Evolutionary conservation across 2,113 vertebrate genomes (phyloP).

Genomic region (Pterocles orientalis): DNA sequence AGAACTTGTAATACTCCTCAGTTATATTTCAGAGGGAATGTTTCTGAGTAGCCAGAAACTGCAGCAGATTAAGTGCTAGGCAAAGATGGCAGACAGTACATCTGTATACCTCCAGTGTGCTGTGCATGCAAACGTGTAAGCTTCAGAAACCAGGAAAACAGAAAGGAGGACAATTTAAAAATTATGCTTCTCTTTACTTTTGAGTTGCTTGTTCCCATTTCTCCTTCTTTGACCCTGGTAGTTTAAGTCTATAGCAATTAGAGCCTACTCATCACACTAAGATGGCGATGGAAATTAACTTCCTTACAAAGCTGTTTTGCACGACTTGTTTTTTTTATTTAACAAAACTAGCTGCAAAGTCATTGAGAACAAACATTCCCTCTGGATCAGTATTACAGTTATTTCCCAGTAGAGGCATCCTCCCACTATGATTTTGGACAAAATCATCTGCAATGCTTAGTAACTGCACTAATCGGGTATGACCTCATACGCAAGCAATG

Average conservation of each 20-base stretch:
- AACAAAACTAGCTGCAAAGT: conserved; percentile 23
- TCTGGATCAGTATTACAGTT: neutral
- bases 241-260: neutral
- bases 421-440: neutral
- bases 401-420: neutral
- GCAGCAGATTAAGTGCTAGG: neutral
- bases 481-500: neutral
- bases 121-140: neutral
- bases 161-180: neutral
- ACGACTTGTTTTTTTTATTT: neutral
- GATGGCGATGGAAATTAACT: neutral
- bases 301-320: neutral
- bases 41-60: neutral
- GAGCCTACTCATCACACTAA: neutral
- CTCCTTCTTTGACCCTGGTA: neutral
- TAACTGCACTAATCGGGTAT: neutral
- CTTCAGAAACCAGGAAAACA: neutral
- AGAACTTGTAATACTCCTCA: neutral
- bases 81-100: neutral
- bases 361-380: neutral
- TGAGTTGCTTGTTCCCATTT: neutral
- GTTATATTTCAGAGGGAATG: neutral
- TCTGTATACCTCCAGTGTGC: neutral
- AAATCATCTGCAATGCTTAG: neutral
- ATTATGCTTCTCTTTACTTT: neutral